These are phyloP conservation scores for Strix aluco DNA, from an alignment of 2,113 vertebrate species.

Conservation along the genomic window DNA sequence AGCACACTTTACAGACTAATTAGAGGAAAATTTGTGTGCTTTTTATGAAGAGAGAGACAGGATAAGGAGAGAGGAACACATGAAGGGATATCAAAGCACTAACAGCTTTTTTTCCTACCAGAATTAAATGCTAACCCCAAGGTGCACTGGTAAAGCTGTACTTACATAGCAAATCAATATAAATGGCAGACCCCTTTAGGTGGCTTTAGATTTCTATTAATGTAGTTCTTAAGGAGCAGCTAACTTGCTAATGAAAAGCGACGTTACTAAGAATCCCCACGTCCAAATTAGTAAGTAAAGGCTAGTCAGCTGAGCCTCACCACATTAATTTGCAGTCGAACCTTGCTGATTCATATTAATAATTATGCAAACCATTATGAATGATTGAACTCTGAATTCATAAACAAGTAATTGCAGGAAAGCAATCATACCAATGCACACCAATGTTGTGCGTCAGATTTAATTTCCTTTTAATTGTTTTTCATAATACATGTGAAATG, in stretches of 20 bases:
- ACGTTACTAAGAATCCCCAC: constrained; percentile 26
- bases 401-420: background rate
- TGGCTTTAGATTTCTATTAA: constrained; percentile 35
- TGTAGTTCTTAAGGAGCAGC: constrained; percentile 34
- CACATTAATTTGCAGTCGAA: background rate
- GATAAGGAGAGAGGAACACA: constrained; percentile 31
- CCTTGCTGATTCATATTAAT: constrained; percentile 2
- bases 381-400: background rate
- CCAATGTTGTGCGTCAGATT: background rate
- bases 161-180: constrained; percentile 57
- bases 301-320: background rate
- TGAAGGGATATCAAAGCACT: constrained; percentile 50
- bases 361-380: constrained; percentile 19
- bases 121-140: constrained; percentile 63
- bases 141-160: constrained; percentile 45
- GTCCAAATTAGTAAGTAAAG: background rate
- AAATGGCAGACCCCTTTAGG: constrained; percentile 40
- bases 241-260: constrained; percentile 22
- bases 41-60: constrained; percentile 57
- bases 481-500: background rate
- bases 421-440: background rate
- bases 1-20: constrained; percentile 68
- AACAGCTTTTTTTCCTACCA: constrained; percentile 51
- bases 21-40: constrained; percentile 72
- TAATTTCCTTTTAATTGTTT: constrained; percentile 41